These are phyloP conservation scores for Spatulosminthurus flaviceps DNA, from an alignment of 2,888 invertebrate genomes.

Conservation along the genomic window DNA sequence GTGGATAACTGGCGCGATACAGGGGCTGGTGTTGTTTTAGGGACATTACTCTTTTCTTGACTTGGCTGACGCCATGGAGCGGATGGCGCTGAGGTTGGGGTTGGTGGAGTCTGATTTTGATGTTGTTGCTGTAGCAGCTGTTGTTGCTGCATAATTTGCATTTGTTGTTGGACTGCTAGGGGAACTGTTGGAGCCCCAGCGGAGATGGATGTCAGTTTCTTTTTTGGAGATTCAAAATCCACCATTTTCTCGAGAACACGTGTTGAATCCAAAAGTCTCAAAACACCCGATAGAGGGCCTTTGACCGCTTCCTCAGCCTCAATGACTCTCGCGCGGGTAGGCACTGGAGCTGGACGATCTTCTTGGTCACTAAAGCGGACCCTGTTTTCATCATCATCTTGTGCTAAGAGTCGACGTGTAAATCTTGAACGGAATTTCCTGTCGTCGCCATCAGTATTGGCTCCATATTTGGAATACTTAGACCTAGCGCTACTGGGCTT, in stretches of 20 bases:
- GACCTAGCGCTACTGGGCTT: slow-evolving; percentile 39
- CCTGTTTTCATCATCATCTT: slow-evolving; percentile 68
- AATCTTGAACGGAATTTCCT: slow-evolving; percentile 76
- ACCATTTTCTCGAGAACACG: slow-evolving; percentile 86
- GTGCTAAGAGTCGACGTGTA: slow-evolving; percentile 73
- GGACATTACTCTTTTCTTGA: slow-evolving; percentile 52
- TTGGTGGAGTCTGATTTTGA: slow-evolving; percentile 42
- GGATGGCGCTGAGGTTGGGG: slow-evolving; percentile 65
- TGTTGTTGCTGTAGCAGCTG: slow-evolving; percentile 64
- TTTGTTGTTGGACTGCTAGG: slow-evolving; percentile 37
- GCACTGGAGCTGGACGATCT: slow-evolving; percentile 55
- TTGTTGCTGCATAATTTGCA: slow-evolving; percentile 66
- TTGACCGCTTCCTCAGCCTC: slow-evolving; percentile 88
- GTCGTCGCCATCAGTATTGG: slow-evolving; percentile 63
- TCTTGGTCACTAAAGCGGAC: slow-evolving; percentile 74
- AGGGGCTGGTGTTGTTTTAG: slow-evolving; percentile 25
- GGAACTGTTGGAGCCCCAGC: slow-evolving; percentile 34
- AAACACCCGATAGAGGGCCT: slow-evolving; percentile 86
- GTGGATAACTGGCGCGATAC: slow-evolving; percentile 28
- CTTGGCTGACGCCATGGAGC: slow-evolving; percentile 54
- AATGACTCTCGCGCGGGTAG: slow-evolving; percentile 75
- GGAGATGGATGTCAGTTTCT: slow-evolving; percentile 68
- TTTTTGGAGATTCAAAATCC: slow-evolving; percentile 77
- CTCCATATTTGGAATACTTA: slow-evolving; percentile 59
- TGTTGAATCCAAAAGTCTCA: slow-evolving; percentile 80